These are phyloP conservation scores for Polydrusus pterygomalis DNA, from an alignment of 2,888 invertebrate species.

Conservation along the genomic window DNA sequence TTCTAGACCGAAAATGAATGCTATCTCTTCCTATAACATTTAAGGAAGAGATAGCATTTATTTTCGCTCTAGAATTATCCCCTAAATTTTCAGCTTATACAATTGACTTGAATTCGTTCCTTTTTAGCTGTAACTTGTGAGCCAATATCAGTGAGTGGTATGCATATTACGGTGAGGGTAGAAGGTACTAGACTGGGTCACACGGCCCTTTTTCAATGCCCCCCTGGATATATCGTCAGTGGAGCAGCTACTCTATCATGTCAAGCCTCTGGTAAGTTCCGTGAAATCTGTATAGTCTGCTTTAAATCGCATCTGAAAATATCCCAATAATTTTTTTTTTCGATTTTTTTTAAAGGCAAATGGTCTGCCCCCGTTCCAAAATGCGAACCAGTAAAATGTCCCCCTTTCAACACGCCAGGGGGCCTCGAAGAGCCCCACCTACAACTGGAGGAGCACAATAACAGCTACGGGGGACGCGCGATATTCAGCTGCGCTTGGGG, in stretches of 20 bases:
- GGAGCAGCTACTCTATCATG: slow-evolving; percentile 88
- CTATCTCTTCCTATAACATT: too few relatives aligned
- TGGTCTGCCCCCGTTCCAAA: slow-evolving; percentile 86
- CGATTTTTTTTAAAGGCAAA: slow-evolving; percentile 76
- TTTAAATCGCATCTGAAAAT: too few relatives aligned
- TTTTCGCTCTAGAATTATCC: too few relatives aligned
- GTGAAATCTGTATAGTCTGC: too few relatives aligned
- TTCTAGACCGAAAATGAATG: too few relatives aligned
- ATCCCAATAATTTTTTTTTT: too few relatives aligned
- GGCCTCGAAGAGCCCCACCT: slow-evolving; percentile 82
- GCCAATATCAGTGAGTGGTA: slow-evolving; percentile 76
- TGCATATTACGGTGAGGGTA: slow-evolving; percentile 81
- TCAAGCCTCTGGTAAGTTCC: slow-evolving; percentile 82
- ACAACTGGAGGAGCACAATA: slow-evolving; percentile 85
- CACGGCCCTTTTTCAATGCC: slow-evolving; percentile 85
- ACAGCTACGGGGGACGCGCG: slow-evolving; percentile 86
- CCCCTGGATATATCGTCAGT: slow-evolving; percentile 84
- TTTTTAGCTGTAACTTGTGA: slow-evolving; percentile 78
- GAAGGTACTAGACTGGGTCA: slow-evolving; percentile 88
- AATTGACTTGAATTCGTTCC: too few relatives aligned
- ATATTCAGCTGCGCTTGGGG: slow-evolving; percentile 91
- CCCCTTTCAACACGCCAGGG: slow-evolving; percentile 79
- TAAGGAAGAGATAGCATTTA: too few relatives aligned
- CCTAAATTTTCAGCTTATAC: too few relatives aligned
- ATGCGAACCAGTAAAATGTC: slow-evolving; percentile 87